Percentiles rank a stretch among this genome's conserved stretches.
Evolutionary conservation across 2,797 vertebrate genomes (phyloP).

Genomic region (Oryzias sinensis): DNA sequence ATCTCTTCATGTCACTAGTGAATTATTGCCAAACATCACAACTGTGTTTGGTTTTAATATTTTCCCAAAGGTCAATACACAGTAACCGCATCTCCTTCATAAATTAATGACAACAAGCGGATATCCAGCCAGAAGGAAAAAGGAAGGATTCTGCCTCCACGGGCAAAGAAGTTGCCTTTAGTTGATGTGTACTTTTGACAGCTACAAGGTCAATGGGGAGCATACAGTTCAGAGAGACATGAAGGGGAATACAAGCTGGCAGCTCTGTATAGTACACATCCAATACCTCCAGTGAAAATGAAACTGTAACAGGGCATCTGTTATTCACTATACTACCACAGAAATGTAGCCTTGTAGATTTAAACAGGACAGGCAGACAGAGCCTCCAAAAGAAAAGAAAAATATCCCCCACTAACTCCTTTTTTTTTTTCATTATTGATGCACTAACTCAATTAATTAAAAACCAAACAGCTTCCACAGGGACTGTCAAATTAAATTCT

Average conservation of each 20-base stretch:
- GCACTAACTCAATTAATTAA: constrained; percentile 77
- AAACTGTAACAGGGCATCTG: not conserved
- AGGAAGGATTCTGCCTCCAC: constrained; percentile 34
- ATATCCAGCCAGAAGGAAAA: constrained; percentile 34
- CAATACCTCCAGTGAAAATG: constrained; percentile 7
- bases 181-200: constrained; percentile 54
- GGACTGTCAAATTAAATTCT: constrained; percentile 74
- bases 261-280: constrained; percentile 5
- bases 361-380: not conserved
- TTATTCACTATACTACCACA: constrained; percentile 7
- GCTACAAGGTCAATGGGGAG: constrained; percentile 53
- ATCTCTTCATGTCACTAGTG: constrained; percentile 70
- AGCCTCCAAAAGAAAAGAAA: not conserved
- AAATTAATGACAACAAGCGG: constrained; percentile 55
- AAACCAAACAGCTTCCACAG: constrained; percentile 59
- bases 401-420: constrained; percentile 20
- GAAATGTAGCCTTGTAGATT: constrained; percentile 9
- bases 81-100: constrained; percentile 52
- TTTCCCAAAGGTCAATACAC: constrained; percentile 66
- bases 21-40: constrained; percentile 70
- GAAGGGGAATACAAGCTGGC: constrained; percentile 14
- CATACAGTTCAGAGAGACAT: constrained; percentile 16
- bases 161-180: constrained; percentile 50
- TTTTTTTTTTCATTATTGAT: constrained; percentile 47
- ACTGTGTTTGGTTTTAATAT: constrained; percentile 71